These are phyloP conservation scores for Pangasius djambal DNA, from an alignment of 2,797 vertebrate species.

Conservation along the genomic window DNA sequence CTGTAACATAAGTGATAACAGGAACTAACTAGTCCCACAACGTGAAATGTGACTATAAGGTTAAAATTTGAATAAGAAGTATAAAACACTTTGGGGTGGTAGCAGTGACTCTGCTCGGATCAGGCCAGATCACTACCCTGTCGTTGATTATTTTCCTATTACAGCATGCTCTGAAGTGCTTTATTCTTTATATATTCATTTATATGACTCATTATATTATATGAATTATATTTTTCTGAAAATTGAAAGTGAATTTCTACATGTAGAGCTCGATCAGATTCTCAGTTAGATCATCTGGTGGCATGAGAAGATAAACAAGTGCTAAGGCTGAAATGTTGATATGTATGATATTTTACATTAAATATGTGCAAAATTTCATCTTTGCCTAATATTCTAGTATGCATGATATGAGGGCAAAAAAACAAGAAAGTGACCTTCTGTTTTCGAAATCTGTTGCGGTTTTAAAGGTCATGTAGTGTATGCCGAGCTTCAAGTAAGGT, in stretches of 20 bases:
- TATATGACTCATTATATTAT: background rate
- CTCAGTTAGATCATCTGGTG: background rate
- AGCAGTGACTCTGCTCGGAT: background rate
- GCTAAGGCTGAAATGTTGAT: background rate
- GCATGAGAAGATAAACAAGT: background rate
- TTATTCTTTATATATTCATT: background rate
- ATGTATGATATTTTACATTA: background rate
- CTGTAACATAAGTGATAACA: background rate
- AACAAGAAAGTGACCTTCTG: background rate
- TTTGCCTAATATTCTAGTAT: background rate
- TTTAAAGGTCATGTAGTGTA: slow-evolving; percentile 11
- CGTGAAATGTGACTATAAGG: background rate
- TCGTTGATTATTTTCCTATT: background rate
- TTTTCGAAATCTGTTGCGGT: background rate
- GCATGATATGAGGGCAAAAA: background rate
- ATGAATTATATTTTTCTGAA: background rate
- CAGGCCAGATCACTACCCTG: background rate
- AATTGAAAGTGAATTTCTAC: background rate
- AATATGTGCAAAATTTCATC: background rate
- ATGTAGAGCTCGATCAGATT: background rate
- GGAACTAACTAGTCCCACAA: background rate
- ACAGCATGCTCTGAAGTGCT: background rate
- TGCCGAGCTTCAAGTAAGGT: background rate
- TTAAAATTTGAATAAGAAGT: background rate
- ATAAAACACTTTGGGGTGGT: background rate